These are phyloP conservation scores for Beroe ovata DNA, from an alignment of 37 sponge, comb jelly and placozoan genomes.

Conservation along the genomic window DNA sequence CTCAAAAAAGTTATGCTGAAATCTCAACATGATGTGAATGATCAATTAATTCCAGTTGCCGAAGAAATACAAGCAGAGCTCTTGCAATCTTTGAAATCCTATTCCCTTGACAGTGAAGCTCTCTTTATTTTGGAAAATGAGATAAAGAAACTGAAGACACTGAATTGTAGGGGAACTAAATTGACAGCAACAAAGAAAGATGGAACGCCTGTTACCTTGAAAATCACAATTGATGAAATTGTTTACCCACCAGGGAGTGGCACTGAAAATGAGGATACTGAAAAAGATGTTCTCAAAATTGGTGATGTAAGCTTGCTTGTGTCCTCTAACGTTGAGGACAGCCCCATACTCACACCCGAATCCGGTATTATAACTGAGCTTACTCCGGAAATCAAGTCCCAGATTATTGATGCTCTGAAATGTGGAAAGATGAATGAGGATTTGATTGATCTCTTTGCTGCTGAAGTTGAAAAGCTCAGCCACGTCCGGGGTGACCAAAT, in stretches of 20 bases:
- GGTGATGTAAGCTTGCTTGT: slow-evolving; percentile 15
- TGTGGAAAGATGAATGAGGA: background rate
- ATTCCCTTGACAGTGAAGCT: slow-evolving; percentile 17
- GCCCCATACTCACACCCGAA: background rate
- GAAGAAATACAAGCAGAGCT: slow-evolving; percentile 14
- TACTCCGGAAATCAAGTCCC: slow-evolving; percentile 10
- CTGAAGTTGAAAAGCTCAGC: background rate
- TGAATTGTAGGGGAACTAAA: background rate
- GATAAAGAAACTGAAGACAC: slow-evolving; percentile 11
- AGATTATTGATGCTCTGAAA: slow-evolving; percentile 11
- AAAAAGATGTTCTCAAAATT: background rate
- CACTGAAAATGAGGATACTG: background rate
- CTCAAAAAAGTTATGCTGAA: background rate
- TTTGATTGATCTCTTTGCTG: background rate
- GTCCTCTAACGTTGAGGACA: background rate
- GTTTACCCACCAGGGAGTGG: background rate
- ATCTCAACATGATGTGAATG: background rate
- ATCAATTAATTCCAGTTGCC: background rate
- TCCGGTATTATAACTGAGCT: background rate
- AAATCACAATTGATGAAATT: background rate
- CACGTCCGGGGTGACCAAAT: background rate
- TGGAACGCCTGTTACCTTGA: slow-evolving; percentile 22
- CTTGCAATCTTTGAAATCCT: background rate
- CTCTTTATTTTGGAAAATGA: background rate
- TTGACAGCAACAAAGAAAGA: slow-evolving; percentile 6